These are phyloP conservation scores for Hipparchia semele DNA, from an alignment of 2,888 invertebrate species.

Conservation along the genomic window DNA sequence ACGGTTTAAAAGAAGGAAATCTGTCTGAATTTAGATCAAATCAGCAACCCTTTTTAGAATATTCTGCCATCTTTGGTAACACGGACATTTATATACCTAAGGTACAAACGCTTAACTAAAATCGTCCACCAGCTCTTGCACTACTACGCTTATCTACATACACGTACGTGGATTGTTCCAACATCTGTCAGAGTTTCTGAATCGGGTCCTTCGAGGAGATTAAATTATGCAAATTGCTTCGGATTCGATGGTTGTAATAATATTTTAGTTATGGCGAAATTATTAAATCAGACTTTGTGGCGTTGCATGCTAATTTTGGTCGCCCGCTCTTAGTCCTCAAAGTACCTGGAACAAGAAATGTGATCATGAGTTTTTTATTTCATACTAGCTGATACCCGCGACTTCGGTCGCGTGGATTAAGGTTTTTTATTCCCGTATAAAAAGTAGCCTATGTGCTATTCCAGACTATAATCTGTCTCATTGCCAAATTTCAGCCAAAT, in stretches of 20 bases:
- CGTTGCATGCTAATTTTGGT: slow-evolving; percentile 41
- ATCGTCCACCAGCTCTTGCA: neutral
- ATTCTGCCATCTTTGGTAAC: too few species aligned
- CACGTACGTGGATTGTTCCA: slow-evolving; percentile 36
- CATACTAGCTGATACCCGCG: too few species aligned
- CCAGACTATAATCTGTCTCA: too few species aligned
- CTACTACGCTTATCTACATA: slow-evolving; percentile 31
- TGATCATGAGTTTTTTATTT: neutral
- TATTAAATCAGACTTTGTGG: slow-evolving; percentile 45
- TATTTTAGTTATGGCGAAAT: slow-evolving; percentile 48
- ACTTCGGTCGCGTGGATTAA: too few species aligned
- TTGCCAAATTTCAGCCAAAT: too few species aligned
- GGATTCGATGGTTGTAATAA: slow-evolving; percentile 49
- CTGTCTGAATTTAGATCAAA: too few species aligned
- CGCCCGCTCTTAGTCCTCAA: slow-evolving; percentile 21
- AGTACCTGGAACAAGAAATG: slow-evolving; percentile 44
- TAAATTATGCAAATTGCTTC: slow-evolving; percentile 53
- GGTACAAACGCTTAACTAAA: neutral
- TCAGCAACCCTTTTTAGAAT: too few species aligned
- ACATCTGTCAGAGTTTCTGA: slow-evolving; percentile 45
- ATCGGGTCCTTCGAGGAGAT: slow-evolving; percentile 46
- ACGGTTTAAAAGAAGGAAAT: too few species aligned
- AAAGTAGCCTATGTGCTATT: too few species aligned
- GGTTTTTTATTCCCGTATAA: too few species aligned
- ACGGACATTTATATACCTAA: neutral